phyloP scores from a whole-genome alignment of 2,888 invertebrate species.

The Athrips mouffetella region DNA sequence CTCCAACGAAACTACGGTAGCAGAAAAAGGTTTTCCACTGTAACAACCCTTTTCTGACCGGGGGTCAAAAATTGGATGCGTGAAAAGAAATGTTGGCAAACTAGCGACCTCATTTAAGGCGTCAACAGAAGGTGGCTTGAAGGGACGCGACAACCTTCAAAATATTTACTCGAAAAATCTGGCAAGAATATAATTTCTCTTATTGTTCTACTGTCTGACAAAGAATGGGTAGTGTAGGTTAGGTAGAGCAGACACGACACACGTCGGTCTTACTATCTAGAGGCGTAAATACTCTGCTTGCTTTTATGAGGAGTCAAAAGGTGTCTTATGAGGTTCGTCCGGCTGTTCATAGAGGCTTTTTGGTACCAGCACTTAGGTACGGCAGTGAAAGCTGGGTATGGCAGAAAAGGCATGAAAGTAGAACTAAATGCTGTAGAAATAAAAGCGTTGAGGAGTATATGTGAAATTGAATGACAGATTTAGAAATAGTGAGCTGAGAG shows the following conservation, averaged over 20 bases:
- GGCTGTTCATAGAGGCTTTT: no score
- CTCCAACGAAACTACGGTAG: no score
- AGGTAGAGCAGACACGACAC: background rate
- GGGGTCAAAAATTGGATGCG: background rate
- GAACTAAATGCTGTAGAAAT: no score
- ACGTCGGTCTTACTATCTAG: background rate
- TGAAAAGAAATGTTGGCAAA: conserved; percentile 3
- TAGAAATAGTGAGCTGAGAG: no score
- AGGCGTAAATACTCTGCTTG: background rate
- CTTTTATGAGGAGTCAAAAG: background rate
- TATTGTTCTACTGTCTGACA: conserved; percentile 33
- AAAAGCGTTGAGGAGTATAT: no score
- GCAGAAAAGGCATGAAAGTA: no score
- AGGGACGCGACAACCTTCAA: conserved; percentile 33
- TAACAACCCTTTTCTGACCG: no score
- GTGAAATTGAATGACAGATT: no score
- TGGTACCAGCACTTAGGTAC: no score
- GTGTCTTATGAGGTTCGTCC: no score
- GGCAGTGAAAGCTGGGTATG: no score
- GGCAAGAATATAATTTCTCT: conserved; percentile 43
- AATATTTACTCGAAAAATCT: conserved; percentile 47
- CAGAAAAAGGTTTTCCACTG: no score
- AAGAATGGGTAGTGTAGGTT: background rate
- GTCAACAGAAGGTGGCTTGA: conserved; percentile 26
- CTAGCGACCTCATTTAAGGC: conserved; percentile 9